A percentile compares a stretch with the other conserved stretches of the same genome.
These are phyloP conservation scores for Spongilla lacustris DNA, from an alignment of 37 sponge, comb jelly and placozoan genomes.

Conservation along the genomic window DNA sequence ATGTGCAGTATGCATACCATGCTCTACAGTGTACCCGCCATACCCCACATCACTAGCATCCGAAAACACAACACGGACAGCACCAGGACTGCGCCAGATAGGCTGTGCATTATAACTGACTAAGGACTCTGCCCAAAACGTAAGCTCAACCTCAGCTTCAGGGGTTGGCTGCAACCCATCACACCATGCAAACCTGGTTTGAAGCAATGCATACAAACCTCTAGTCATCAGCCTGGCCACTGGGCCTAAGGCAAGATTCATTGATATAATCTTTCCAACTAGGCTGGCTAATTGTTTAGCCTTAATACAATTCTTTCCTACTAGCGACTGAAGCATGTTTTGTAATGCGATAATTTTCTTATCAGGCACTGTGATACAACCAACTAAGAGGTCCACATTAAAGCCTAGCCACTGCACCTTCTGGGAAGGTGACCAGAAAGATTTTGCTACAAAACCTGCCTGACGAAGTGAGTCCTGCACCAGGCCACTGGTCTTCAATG, in stretches of 20 bases:
- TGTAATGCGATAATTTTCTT: not conserved
- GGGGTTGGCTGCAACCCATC: too few relatives aligned
- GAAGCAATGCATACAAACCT: too few relatives aligned
- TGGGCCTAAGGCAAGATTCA: constrained; percentile 16
- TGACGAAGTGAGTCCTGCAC: not conserved
- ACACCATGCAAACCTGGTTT: too few relatives aligned
- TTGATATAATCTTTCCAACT: not conserved
- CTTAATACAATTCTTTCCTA: not conserved
- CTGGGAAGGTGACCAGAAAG: not conserved
- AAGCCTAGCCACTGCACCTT: constrained; percentile 26
- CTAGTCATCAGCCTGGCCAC: constrained; percentile 19
- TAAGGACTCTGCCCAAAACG: constrained; percentile 15
- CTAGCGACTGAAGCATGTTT: not conserved
- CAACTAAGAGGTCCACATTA: constrained; percentile 6
- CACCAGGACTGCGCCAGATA: constrained; percentile 13
- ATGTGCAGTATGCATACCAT: not conserved
- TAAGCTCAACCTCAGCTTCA: not conserved
- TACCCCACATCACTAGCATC: constrained; percentile 51
- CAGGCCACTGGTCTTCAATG: not conserved
- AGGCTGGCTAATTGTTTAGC: not conserved
- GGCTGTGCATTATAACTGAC: constrained; percentile 14
- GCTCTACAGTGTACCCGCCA: constrained; percentile 30
- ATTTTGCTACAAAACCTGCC: constrained; percentile 26
- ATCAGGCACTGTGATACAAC: constrained; percentile 18
- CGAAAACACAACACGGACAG: constrained; percentile 29